A percentile compares a stretch with the other conserved stretches of the same genome.
Conservation (phyloP, 2,797 vertebrate genomes). For the Sphenodon punctatus region DNA sequence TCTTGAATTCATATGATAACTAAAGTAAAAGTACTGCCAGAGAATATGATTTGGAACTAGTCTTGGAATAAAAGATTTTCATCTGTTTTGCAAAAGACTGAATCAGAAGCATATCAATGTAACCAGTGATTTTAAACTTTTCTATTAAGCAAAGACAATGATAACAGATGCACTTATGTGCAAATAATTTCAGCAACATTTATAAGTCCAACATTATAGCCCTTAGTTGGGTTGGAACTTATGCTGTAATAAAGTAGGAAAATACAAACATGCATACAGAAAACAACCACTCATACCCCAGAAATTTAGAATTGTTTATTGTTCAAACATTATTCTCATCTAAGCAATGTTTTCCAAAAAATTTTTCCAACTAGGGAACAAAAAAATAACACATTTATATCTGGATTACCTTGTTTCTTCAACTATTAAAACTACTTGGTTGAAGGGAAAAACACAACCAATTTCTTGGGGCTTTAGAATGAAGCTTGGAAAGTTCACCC, state of each 20-base stretch:
- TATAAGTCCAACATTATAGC: constrained; percentile 27
- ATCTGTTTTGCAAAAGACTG: constrained; percentile 71
- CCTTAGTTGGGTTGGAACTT: not conserved
- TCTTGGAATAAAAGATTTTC: constrained; percentile 73
- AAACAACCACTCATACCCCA: not conserved
- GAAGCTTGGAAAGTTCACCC: not conserved
- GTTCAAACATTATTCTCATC: not conserved
- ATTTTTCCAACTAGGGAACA: not conserved
- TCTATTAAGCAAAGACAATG: constrained; percentile 64
- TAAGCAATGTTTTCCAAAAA: constrained; percentile 17
- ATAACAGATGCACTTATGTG: constrained; percentile 72
- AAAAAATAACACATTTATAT: not conserved
- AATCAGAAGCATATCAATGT: constrained; percentile 69
- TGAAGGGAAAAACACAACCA: no score
- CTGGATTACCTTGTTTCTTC: not conserved
- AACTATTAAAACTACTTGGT: constrained; percentile 11
- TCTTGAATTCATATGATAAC: constrained; percentile 74
- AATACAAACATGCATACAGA: not conserved
- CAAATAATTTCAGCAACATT: constrained; percentile 56
- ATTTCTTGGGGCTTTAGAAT: not conserved
- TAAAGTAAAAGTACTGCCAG: constrained; percentile 69
- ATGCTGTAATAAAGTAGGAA: not conserved
- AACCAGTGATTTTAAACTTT: constrained; percentile 73
- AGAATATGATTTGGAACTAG: constrained; percentile 74
- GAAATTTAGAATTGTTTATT: not conserved